Evolutionary conservation across 2,888 invertebrate species (phyloP).

Genomic region (Parascotia fuliginaria): DNA sequence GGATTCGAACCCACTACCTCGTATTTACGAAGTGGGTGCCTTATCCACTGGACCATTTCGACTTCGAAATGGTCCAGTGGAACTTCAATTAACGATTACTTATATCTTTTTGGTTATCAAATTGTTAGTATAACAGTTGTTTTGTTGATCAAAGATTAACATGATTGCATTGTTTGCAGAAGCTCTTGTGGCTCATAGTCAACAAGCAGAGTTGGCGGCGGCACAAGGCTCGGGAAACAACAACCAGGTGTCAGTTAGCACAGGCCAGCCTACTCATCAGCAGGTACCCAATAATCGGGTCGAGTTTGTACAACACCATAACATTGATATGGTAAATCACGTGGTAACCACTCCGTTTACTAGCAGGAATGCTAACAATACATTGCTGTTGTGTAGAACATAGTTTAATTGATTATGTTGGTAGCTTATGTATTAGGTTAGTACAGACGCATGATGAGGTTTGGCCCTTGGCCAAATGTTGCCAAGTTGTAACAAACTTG

Average conservation of each 20-base stretch:
- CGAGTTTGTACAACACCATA: conserved; percentile 85
- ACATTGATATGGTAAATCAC: conserved; percentile 84
- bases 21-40: too few species aligned
- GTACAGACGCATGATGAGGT: conserved; percentile 27
- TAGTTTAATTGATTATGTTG: conserved; percentile 22
- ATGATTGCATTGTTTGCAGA: conserved; percentile 52
- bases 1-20: too few species aligned
- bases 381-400: conserved; percentile 61
- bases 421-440: conserved; percentile 20
- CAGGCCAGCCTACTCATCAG: conserved; percentile 72
- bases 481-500: conserved; percentile 4
- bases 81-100: too few species aligned
- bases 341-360: conserved; percentile 73
- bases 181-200: conserved; percentile 78
- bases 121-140: too few species aligned
- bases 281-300: conserved; percentile 85
- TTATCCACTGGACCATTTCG: too few species aligned
- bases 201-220: conserved; percentile 75
- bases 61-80: too few species aligned
- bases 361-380: conserved; percentile 72
- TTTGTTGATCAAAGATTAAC: not conserved
- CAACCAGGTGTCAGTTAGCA: conserved; percentile 70
- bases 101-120: too few species aligned
- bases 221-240: conserved; percentile 57
- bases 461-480: conserved; percentile 8